Conservation (phyloP, 2,888 invertebrate species). For the Aproaerema taeniolella region DNA sequence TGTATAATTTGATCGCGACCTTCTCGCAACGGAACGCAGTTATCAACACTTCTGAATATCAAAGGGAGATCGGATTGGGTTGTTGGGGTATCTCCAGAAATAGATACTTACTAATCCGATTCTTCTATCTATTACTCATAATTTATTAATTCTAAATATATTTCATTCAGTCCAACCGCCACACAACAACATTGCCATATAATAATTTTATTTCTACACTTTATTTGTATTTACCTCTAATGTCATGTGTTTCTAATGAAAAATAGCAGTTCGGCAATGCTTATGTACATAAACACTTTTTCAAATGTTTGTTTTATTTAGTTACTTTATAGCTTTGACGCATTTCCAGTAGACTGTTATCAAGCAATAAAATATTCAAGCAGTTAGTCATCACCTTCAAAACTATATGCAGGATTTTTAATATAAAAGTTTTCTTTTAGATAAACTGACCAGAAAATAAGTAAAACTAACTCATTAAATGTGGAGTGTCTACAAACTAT, state of each 20-base stretch:
- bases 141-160: too few relatives aligned
- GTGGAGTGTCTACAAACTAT: too few relatives aligned
- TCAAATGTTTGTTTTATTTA: slow-evolving; percentile 22
- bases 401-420: too few relatives aligned
- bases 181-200: too few relatives aligned
- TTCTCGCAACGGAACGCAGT: slow-evolving; percentile 6
- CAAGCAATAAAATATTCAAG: too few relatives aligned
- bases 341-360: slow-evolving; percentile 3
- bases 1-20: neutral
- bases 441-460: too few relatives aligned
- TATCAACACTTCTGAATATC: slow-evolving; percentile 11
- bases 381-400: too few relatives aligned
- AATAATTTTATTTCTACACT: neutral
- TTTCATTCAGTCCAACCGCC: too few relatives aligned
- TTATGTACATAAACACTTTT: slow-evolving; percentile 9
- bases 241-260: too few relatives aligned
- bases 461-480: too few relatives aligned
- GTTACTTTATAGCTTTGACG: slow-evolving; percentile 22
- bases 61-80: slow-evolving; percentile 5
- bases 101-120: slow-evolving; percentile 1
- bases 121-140: neutral
- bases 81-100: slow-evolving; percentile 1
- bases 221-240: neutral
- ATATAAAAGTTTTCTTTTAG: too few relatives aligned
- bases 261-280: too few relatives aligned